Conservation (phyloP, 1,140 invertebrate genomes). For the Apis florea region DNA sequence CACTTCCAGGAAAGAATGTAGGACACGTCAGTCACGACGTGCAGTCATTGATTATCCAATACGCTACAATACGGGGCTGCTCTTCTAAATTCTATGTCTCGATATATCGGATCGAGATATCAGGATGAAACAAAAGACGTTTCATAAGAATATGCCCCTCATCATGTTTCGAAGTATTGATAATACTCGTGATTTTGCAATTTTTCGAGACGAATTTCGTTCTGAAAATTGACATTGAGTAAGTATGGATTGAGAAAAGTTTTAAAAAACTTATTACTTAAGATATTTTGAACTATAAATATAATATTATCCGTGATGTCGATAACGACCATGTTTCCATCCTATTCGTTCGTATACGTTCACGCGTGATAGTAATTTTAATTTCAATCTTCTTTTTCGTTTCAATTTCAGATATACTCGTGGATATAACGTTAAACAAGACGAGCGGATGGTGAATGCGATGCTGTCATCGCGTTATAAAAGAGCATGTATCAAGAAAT, state of each 20-base stretch:
- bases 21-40: neutral
- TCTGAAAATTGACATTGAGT: neutral
- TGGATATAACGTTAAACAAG: neutral
- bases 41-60: neutral
- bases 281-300: neutral
- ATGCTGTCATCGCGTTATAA: conserved; percentile 35
- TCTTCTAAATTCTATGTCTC: neutral
- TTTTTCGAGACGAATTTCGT: neutral
- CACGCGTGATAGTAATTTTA: too few species aligned
- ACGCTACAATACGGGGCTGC: neutral
- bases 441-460: neutral
- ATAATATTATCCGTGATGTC: neutral
- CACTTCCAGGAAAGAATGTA: neutral
- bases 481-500: conserved; percentile 71
- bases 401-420: neutral
- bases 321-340: too few species aligned
- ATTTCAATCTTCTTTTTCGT: neutral
- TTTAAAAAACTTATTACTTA: neutral
- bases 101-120: neutral
- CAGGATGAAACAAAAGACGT: neutral
- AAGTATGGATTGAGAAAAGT: neutral
- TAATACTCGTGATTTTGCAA: neutral
- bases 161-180: too few species aligned
- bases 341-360: too few species aligned
- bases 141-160: neutral